Evolutionary conservation across 2,113 vertebrate genomes (phyloP), one percentile per base, ranked within the genome.

Genomic region (Puntigrus tetrazona): DNA sequence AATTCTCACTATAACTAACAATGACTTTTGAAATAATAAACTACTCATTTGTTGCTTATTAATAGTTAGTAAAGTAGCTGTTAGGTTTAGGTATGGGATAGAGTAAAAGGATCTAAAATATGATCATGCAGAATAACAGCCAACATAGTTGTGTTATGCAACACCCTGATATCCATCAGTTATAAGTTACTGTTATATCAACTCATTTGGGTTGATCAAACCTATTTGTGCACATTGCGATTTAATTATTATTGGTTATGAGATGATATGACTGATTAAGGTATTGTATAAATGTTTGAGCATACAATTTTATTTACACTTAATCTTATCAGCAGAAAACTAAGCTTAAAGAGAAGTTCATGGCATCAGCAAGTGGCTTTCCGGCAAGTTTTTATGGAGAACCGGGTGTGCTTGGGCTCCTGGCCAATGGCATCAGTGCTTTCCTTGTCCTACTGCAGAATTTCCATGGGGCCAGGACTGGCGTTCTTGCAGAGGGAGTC

Each of bases 301-400:
- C n/a, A n/a, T n/a, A n/a, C n/a, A n/a, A n/a, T n/a, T n/a, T n/a
- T 27, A 7, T 18, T 43, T 29, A 43, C 43, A 29, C 7, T 9
- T 13, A 70, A 31, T 79, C 9, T 41, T 29, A 18, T 25, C 65
- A 52, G 41, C 9, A 78, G 31, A 47, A 80, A 52, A 29, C 45
- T 3, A 22, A 25, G 5, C 3, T 34, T 72, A 57, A 55, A 25
- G 27, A 63, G n/a, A 41, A 81, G n/a, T 81, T 34, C 43, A 96
- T 96, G 96, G 90, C 86, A n/a, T 88, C 90, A 52, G 1, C 85
- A 2, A 89, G 86, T 10, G 96, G 95, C 0, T 97, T 97, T n/a
- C 95, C 96, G 0, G 96, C 96, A 2, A 95, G 96, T 87, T 97
- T 97, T 84, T 97, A 97, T 89, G 95, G 96, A 0, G 96, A 97